Evolutionary conservation across 1,140 invertebrate species (phyloP), one percentile per base, ranked within the genome.

Genomic region (Conus betulinus): DNA sequence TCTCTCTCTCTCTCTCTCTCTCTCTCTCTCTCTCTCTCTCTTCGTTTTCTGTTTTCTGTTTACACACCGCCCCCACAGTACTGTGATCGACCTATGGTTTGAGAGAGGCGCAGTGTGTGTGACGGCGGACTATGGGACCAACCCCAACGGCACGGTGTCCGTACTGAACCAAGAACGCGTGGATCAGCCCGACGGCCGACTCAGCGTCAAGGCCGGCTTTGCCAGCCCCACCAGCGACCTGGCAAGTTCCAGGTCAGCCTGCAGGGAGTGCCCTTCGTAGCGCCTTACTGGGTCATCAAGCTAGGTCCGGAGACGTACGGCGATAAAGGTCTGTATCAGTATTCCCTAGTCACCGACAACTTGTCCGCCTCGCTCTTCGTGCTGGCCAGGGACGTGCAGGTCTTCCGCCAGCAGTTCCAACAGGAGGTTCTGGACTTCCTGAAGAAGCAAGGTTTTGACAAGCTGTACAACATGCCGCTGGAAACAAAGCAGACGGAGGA

Each of bases 331-430:
- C 81, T 85, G 76, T 92, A 92, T 83, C 89, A 92, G 63, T 92
- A 92, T 63, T 84, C 91, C 13, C 52, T 92, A 23, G 92, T 92
- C 11, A 90, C 87, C 17, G 92, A 92, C 85, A 92, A 91, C 71
- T 7, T 92, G 15, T 74, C 89, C 27, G 91, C 88, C 5, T 92
- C 92, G 20, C 83, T 92, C 20, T 92, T 92, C 74, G 92, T 92
- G 0, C 79, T 92, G 67, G 90, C 92, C 5, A 67, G 92, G 20
- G 90, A 92, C 76, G 90, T 90, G 3, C 82, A 89, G 10, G 63
- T 88, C 27, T 92, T 92, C 74, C 53, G 89, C 39, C 17, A 17
- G 20, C 27, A 88, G 11, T 89, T 90, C 82, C 83, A 90, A 39
- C 76, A 88, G 8, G 90, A 90, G 52, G 91, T 92, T n/a, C 53